Evolutionary conservation across 2,797 vertebrate species (phyloP).

Genomic region (Jordanella pulchra): DNA sequence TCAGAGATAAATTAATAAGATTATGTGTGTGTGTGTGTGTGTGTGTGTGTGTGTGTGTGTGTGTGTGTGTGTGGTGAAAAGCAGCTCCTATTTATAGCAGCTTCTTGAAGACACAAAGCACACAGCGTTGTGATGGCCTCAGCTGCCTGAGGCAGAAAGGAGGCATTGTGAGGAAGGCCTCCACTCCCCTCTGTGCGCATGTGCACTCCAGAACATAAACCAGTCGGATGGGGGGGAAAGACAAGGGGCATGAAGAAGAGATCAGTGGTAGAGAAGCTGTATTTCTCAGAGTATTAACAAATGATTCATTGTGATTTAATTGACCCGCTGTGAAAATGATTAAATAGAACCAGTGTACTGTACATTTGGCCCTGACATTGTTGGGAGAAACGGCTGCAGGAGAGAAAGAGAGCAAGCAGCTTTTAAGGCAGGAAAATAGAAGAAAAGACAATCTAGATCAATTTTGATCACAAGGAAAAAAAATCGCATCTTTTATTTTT

Average conservation of each 20-base stretch:
- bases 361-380: slow-evolving; percentile 45
- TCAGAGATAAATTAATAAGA: slow-evolving; percentile 39
- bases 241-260: slow-evolving; percentile 12
- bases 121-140: slow-evolving; percentile 68
- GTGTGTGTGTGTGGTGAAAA: slow-evolving; percentile 5
- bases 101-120: slow-evolving; percentile 77
- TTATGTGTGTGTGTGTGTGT: not conserved
- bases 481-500: slow-evolving; percentile 40
- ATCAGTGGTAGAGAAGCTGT: slow-evolving; percentile 47
- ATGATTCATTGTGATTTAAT: slow-evolving; percentile 70
- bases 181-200: slow-evolving; percentile 40
- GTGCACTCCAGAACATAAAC: slow-evolving; percentile 24
- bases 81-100: slow-evolving; percentile 74
- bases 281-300: slow-evolving; percentile 67
- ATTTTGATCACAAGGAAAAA: no score
- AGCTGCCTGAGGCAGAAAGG: slow-evolving; percentile 68
- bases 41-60: not conserved
- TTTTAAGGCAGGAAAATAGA: slow-evolving; percentile 28
- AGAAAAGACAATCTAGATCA: slow-evolving; percentile 9
- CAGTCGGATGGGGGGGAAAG: slow-evolving; percentile 19
- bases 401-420: slow-evolving; percentile 15
- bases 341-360: slow-evolving; percentile 58
- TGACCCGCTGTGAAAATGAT: slow-evolving; percentile 68
- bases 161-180: slow-evolving; percentile 64
- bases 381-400: slow-evolving; percentile 39